phyloP scores from a whole-genome alignment of 2,888 invertebrate genomes.

The Athalia rosae region DNA sequence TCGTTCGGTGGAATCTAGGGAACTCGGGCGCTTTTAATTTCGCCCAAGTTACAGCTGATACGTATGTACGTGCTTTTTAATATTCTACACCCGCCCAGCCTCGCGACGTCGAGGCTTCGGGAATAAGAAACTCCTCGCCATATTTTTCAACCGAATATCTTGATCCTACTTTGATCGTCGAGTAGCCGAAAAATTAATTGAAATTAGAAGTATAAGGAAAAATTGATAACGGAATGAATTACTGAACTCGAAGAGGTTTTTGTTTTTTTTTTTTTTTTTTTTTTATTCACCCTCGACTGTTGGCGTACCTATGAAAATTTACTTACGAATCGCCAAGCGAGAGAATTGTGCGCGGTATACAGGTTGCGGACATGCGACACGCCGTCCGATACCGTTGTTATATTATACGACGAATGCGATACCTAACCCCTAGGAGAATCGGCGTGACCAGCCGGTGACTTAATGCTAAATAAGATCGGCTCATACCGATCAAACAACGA shows the following conservation, averaged over 20 bases:
- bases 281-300: no score
- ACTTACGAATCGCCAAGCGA: no score
- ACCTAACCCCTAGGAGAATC: neutral
- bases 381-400: neutral
- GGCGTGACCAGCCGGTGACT: constrained; percentile 14
- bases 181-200: no score
- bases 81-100: neutral
- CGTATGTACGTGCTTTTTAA: constrained; percentile 4
- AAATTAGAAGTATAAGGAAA: no score
- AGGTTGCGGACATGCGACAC: neutral
- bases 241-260: no score
- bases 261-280: no score
- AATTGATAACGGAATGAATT: no score
- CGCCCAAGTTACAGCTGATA: neutral
- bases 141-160: no score
- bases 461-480: neutral
- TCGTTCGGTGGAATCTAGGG: constrained; percentile 17
- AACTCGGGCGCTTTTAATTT: constrained; percentile 29
- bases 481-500: neutral
- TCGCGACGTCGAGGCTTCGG: neutral
- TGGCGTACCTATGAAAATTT: no score
- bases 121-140: neutral
- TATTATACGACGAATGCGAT: neutral
- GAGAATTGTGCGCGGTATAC: no score
- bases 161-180: neutral